A percentile compares a stretch with the other conserved stretches of the same genome.
These are phyloP conservation scores for Odontamblyopus lacepedii DNA, from an alignment of 2,797 vertebrate species.

Conservation along the genomic window DNA sequence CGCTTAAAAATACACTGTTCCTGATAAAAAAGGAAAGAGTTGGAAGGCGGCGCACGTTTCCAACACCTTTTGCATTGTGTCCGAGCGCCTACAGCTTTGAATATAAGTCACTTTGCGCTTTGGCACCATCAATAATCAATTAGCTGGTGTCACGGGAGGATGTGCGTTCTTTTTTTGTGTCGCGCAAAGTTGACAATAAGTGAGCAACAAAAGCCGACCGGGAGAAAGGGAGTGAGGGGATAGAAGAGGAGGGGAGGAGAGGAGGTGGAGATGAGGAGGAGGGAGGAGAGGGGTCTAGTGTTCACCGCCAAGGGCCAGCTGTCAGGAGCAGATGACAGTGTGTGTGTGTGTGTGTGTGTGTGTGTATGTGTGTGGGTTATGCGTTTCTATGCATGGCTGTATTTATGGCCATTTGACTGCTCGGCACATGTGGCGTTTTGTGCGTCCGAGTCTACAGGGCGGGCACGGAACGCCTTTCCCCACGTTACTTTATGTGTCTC, in stretches of 20 bases:
- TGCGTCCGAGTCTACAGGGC: slow-evolving; percentile 28
- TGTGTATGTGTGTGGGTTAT: slow-evolving; percentile 40
- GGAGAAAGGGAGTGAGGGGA: slow-evolving; percentile 26
- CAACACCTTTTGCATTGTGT: slow-evolving; percentile 50
- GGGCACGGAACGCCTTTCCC: slow-evolving; percentile 44
- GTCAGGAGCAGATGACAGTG: slow-evolving; percentile 72
- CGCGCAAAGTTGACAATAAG: slow-evolving; percentile 75
- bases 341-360: slow-evolving; percentile 42
- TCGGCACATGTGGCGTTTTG: slow-evolving; percentile 48
- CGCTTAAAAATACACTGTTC: slow-evolving; percentile 31
- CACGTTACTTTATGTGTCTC: slow-evolving; percentile 49
- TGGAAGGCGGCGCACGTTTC: slow-evolving; percentile 52
- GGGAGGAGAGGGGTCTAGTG: slow-evolving; percentile 32
- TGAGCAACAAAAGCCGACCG: slow-evolving; percentile 72
- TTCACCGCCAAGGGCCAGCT: slow-evolving; percentile 73
- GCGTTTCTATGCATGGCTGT: slow-evolving; percentile 49
- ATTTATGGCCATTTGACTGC: slow-evolving; percentile 55
- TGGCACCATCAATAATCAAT: slow-evolving; percentile 79
- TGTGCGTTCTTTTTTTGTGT: slow-evolving; percentile 61
- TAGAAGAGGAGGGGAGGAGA: slow-evolving; percentile 8
- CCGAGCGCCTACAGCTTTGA: slow-evolving; percentile 54
- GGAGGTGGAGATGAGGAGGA: slow-evolving; percentile 6
- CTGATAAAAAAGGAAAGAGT: slow-evolving; percentile 25
- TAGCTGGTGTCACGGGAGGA: slow-evolving; percentile 73
- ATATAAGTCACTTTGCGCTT: slow-evolving; percentile 66